Evolutionary conservation across 2,888 invertebrate species (phyloP).

Genomic region (Agonopterix arenella): DNA sequence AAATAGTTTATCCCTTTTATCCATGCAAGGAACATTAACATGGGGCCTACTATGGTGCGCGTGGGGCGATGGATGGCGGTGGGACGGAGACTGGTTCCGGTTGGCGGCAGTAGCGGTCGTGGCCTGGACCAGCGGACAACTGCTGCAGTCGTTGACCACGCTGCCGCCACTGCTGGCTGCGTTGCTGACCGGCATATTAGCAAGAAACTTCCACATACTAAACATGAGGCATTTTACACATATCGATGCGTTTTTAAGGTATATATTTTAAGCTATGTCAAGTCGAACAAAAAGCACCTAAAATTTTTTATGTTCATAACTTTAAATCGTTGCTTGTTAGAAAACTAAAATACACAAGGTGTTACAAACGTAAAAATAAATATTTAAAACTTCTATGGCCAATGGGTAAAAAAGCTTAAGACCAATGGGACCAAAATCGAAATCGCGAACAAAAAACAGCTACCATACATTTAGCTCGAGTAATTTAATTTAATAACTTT

Average conservation of each 20-base stretch:
- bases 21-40: conserved; percentile 34
- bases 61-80: conserved; percentile 50
- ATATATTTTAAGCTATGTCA: background rate
- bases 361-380: no score
- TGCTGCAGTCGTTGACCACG: conserved; percentile 39
- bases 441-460: no score
- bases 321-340: no score
- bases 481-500: no score
- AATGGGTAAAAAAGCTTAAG: no score
- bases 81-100: conserved; percentile 52
- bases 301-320: no score
- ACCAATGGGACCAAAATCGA: no score
- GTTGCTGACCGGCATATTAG: conserved; percentile 52
- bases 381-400: no score
- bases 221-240: conserved; percentile 53
- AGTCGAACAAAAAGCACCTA: no score
- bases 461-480: no score
- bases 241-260: conserved; percentile 59
- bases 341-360: no score
- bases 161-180: conserved; percentile 57
- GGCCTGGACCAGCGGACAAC: conserved; percentile 50
- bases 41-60: conserved; percentile 54
- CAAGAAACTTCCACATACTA: conserved; percentile 48
- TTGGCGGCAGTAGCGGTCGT: conserved; percentile 35
- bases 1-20: no score